A percentile compares a stretch with the other conserved stretches of the same genome.
Evolutionary conservation across 2,888 invertebrate genomes (phyloP).

Genomic region (Metalampra italica): DNA sequence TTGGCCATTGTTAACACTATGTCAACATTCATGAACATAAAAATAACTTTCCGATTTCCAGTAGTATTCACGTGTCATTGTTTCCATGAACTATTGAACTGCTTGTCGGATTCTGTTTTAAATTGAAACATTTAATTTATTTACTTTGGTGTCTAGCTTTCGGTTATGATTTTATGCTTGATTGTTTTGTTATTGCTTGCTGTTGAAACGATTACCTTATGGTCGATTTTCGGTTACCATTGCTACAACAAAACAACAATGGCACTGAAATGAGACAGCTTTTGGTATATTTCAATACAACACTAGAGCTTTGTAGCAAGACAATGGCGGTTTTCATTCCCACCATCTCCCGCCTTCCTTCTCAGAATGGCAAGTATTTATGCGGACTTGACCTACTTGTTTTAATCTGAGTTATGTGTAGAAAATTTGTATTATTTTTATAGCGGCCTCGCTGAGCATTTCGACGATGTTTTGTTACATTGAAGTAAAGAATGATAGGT

Average conservation of each 20-base stretch:
- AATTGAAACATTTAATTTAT: background rate
- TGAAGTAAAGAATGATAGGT: too few species aligned
- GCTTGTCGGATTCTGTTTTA: too few species aligned
- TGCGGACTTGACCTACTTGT: constrained; percentile 24
- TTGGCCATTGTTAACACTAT: background rate
- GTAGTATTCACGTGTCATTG: too few species aligned
- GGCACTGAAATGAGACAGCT: background rate
- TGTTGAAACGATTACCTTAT: background rate
- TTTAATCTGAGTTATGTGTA: constrained; percentile 11
- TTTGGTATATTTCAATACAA: constrained; percentile 8
- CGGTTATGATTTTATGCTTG: background rate
- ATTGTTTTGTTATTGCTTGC: background rate
- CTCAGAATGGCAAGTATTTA: constrained; percentile 22
- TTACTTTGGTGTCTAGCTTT: background rate
- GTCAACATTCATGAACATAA: background rate
- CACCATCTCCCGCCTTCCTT: constrained; percentile 27
- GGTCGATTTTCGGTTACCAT: too few species aligned
- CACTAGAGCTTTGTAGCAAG: constrained; percentile 23
- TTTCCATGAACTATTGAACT: too few species aligned
- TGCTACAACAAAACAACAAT: background rate
- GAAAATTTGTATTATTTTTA: too few species aligned
- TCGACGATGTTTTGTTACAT: too few species aligned
- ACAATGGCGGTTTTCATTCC: constrained; percentile 34
- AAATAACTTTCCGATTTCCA: too few species aligned
- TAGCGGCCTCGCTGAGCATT: too few species aligned